These are phyloP conservation scores for Drosophila virilis DNA, from an alignment of 1,140 invertebrate genomes.

Conservation along the genomic window DNA sequence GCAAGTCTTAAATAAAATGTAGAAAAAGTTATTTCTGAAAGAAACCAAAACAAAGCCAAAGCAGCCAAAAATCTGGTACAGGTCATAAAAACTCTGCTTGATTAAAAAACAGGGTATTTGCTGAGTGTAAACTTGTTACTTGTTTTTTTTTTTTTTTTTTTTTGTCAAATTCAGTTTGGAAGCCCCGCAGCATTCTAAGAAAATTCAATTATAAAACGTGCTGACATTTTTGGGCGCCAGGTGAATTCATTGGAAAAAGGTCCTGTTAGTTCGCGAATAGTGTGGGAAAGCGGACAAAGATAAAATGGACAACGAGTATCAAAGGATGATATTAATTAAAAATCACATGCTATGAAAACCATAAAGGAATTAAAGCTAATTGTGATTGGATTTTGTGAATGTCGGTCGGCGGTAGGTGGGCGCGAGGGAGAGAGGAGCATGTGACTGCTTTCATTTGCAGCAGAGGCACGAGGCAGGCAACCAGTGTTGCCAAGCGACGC, in stretches of 20 bases:
- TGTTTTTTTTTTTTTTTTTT: neutral
- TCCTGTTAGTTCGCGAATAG: neutral
- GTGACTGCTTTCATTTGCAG: conserved; percentile 12
- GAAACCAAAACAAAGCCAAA: too few species aligned
- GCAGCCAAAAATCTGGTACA: too few species aligned
- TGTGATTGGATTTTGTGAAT: conserved; percentile 1
- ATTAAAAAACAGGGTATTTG: too few species aligned
- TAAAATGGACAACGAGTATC: conserved; percentile 28
- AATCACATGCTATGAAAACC: conserved; percentile 52
- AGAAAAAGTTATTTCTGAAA: too few species aligned
- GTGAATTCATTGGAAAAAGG: too few species aligned
- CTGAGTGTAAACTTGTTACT: too few species aligned
- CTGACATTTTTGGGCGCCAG: conserved; percentile 7
- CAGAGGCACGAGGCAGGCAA: neutral
- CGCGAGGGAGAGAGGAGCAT: neutral
- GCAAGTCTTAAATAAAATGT: too few species aligned
- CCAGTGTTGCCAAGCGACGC: conserved; percentile 17
- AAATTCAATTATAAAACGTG: conserved; percentile 17
- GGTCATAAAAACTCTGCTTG: too few species aligned
- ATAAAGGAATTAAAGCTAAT: conserved; percentile 43
- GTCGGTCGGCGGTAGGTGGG: too few species aligned
- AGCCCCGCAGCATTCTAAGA: neutral
- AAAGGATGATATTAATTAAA: conserved; percentile 64
- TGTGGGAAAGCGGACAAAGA: conserved; percentile 15
- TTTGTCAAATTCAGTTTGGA: neutral